Percentiles rank a stretch among this genome's conserved stretches.
These are phyloP conservation scores for Actias luna DNA, from an alignment of 2,888 invertebrate genomes.

Conservation along the genomic window DNA sequence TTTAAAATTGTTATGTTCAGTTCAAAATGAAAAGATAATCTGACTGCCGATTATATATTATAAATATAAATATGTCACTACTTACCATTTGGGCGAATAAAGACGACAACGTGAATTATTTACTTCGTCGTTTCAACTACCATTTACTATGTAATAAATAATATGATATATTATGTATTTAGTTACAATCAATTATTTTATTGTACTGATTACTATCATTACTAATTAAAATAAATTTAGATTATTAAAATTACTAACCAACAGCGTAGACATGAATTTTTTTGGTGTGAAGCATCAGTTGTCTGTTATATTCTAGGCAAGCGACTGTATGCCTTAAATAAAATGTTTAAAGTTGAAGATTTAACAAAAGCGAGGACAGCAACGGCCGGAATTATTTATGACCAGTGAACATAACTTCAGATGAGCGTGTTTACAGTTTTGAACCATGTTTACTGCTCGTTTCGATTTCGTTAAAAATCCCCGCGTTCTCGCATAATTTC, in stretches of 20 bases:
- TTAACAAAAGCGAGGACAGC: constrained; percentile 16
- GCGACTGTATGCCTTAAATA: constrained; percentile 6
- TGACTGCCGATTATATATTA: too few species aligned
- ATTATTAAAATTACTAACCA: constrained; percentile 14
- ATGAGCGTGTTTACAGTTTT: constrained; percentile 42
- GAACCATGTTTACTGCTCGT: constrained; percentile 41
- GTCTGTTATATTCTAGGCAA: constrained; percentile 1
- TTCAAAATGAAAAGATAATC: too few species aligned
- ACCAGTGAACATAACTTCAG: constrained; percentile 29
- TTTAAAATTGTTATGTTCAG: too few species aligned
- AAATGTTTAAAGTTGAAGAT: constrained; percentile 2
- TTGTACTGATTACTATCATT: constrained; percentile 10
- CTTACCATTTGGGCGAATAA: too few species aligned
- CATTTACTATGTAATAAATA: too few species aligned
- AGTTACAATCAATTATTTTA: neutral
- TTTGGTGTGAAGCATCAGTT: constrained; percentile 14
- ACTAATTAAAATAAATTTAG: constrained; percentile 13
- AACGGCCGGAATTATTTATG: constrained; percentile 30
- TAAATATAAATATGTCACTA: too few species aligned
- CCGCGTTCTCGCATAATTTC: constrained; percentile 17
- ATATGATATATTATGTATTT: too few species aligned
- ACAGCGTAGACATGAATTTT: constrained; percentile 14
- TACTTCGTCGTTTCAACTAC: too few species aligned
- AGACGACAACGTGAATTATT: too few species aligned
- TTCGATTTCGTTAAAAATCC: constrained; percentile 36